phyloP scores from a whole-genome alignment of 1,140 invertebrate species.

The Hormaphis cornu region DNA sequence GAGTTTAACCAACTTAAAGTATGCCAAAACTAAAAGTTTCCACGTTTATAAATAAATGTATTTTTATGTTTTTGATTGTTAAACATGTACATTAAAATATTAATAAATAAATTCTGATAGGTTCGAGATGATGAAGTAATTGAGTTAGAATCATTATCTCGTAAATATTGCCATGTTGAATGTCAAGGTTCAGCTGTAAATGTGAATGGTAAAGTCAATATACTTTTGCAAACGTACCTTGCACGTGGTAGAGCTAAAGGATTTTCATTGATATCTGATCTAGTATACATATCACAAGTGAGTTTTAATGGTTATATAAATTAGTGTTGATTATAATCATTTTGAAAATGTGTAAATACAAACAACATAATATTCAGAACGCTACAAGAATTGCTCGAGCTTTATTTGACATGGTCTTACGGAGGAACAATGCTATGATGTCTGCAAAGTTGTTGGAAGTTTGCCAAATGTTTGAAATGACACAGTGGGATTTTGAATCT shows the following conservation, averaged over 20 bases:
- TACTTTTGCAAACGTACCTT: conserved; percentile 86
- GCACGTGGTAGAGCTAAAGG: conserved; percentile 67
- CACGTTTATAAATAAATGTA: conserved; percentile 15
- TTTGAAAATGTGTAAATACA: background rate
- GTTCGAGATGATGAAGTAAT: conserved; percentile 89
- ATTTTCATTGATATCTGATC: conserved; percentile 87
- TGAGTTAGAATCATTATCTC: conserved; percentile 69
- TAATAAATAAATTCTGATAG: conserved; percentile 44
- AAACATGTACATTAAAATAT: too few relatives aligned
- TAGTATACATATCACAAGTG: conserved; percentile 85
- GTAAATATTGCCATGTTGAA: conserved; percentile 62
- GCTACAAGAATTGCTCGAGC: conserved; percentile 80
- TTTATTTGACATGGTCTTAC: conserved; percentile 86
- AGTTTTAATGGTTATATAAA: conserved; percentile 34
- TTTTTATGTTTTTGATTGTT: background rate
- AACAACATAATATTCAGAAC: conserved; percentile 56
- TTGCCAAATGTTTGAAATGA: conserved; percentile 81
- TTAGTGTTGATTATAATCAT: background rate
- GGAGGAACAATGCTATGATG: conserved; percentile 81
- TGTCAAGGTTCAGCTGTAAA: conserved; percentile 77
- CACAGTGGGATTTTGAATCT: conserved; percentile 79
- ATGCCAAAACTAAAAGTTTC: conserved; percentile 33
- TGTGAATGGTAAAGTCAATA: conserved; percentile 92
- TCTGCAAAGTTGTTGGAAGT: conserved; percentile 69
- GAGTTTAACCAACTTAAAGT: conserved; percentile 97